These are phyloP conservation scores for Danio choprae DNA, from an alignment of 2,797 vertebrate genomes.

Conservation along the genomic window DNA sequence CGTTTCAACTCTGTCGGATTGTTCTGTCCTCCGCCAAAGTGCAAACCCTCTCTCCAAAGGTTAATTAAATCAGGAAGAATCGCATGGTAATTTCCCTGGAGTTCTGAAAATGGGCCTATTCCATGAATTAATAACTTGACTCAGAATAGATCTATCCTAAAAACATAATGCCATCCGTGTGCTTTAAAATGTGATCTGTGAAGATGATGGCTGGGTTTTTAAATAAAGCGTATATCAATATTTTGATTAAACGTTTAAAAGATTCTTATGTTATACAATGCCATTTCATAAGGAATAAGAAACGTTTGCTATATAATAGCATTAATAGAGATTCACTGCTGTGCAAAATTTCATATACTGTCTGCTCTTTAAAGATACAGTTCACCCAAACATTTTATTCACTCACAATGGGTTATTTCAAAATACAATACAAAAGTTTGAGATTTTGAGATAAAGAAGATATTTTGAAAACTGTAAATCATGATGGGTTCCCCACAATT, in stretches of 20 bases:
- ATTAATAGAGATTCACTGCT: not conserved
- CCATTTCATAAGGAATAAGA: not conserved
- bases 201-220: constrained; percentile 16
- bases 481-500: no score
- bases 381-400: no score
- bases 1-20: constrained; percentile 46
- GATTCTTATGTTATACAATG: not conserved
- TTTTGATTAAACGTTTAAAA: constrained; percentile 14
- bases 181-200: constrained; percentile 56
- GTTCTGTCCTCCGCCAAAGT: constrained; percentile 48
- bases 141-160: constrained; percentile 73
- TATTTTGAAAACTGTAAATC: no score
- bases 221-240: not conserved
- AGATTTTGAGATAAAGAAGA: no score
- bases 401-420: no score
- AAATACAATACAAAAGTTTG: no score
- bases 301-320: not conserved
- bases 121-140: constrained; percentile 78
- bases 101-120: constrained; percentile 73
- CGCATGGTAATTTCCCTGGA: constrained; percentile 77
- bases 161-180: constrained; percentile 57
- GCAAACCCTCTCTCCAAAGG: constrained; percentile 60
- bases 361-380: not conserved
- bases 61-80: constrained; percentile 70
- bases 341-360: not conserved